Base-by-base conservation (phyloP, 2,797 vertebrate genomes). In the Sorex maritimensis region DNA sequence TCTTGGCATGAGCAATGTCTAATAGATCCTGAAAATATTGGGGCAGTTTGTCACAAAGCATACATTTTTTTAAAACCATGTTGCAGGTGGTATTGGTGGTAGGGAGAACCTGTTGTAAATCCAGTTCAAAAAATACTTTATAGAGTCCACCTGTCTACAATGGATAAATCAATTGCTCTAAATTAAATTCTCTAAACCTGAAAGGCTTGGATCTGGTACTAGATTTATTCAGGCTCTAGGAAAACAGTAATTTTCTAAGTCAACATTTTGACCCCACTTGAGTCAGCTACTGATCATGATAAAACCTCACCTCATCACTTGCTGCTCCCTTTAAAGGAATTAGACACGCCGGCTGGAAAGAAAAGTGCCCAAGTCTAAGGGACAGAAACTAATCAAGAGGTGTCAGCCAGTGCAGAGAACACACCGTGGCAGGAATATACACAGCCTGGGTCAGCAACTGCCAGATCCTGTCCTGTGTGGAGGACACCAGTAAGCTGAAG, bases 81-180 rank as follows among this genome's bases (percentile, higher is more conserved):
- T 8, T 2, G 69, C 26, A 24, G 55, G 46, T 41, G 68, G 67
- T n/a, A 68, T 30, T 71, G 46, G 71, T 10, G 13, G 65, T 24
- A 58, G 34, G 74, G 91, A 94, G 96, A 98, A 77, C 78, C 88
- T 83, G 93, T 90, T 9, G 0, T 98, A 98, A 98, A 97, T 97
- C 83, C 82, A 95, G 74, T 92, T 89, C 85, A 96, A 96, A 97
- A 97, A 96, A 93, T 96, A 94, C 96, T 98, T 98, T 97, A 97
- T 98, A 88, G 97, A 98, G 97, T 97, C 97, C 95, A 97, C 97
- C 97, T 97, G 96, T 97, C 97, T 93, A 79, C 90, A 95, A 89
- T 86, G 95, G 97, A 98, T 98, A 98, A 98, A 98, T 98, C 98
- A 97, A 94, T 97, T 96, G 95, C 92, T 98, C 95, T 98, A 98